phyloP scores from a whole-genome alignment of 1,140 invertebrate genomes.

The Laupala kohalensis region DNA sequence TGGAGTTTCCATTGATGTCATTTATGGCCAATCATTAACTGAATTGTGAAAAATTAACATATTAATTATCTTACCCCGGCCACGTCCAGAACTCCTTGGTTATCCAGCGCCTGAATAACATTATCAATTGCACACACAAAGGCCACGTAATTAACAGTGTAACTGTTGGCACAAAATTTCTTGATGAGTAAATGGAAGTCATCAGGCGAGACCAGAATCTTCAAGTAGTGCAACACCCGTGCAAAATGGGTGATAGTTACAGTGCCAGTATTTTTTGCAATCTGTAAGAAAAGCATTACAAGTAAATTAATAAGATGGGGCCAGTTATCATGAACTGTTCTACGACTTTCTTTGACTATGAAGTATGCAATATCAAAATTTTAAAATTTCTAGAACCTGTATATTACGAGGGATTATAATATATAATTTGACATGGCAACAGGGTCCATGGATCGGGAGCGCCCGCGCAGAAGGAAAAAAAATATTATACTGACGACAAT shows the following conservation, averaged over 20 bases:
- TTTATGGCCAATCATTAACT: not conserved
- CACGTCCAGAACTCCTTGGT: conserved; percentile 37
- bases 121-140: conserved; percentile 44
- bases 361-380: too few species aligned
- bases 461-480: not conserved
- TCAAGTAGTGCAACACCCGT: conserved; percentile 49
- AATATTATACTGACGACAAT: too few species aligned
- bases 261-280: conserved; percentile 52
- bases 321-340: too few species aligned
- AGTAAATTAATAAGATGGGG: not conserved
- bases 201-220: conserved; percentile 43
- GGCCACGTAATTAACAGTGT: conserved; percentile 55
- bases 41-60: too few species aligned
- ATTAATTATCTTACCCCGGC: conserved; percentile 39
- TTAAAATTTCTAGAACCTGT: too few species aligned
- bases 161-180: conserved; percentile 51
- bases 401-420: too few species aligned
- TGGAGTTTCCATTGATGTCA: not conserved
- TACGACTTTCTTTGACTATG: too few species aligned
- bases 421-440: too few species aligned
- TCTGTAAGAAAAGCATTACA: conserved; percentile 28
- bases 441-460: too few species aligned
- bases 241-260: conserved; percentile 57
- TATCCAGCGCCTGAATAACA: conserved; percentile 36
- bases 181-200: conserved; percentile 53